A percentile compares a stretch with the other conserved stretches of the same genome.
These are phyloP conservation scores for Eulacestoma nigropectus DNA, from an alignment of 2,113 vertebrate genomes.

Conservation along the genomic window DNA sequence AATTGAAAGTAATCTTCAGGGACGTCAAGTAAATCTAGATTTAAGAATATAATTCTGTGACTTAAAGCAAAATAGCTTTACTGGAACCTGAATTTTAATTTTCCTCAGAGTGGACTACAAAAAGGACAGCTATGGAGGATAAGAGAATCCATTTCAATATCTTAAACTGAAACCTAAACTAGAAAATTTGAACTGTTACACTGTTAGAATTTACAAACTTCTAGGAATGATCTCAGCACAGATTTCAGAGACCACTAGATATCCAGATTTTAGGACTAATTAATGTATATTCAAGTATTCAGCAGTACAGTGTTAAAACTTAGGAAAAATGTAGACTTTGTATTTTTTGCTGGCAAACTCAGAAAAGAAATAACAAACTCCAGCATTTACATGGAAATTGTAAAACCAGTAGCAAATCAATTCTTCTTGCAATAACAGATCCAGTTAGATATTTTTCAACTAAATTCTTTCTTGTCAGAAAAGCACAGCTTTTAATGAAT, in stretches of 20 bases:
- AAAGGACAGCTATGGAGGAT: background rate
- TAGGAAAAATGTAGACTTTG: background rate
- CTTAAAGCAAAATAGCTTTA: background rate
- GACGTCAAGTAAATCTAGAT: background rate
- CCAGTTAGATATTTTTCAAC: background rate
- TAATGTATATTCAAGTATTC: background rate
- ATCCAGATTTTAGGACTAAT: background rate
- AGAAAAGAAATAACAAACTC: background rate
- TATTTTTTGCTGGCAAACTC: background rate
- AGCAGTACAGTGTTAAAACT: background rate
- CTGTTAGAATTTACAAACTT: background rate
- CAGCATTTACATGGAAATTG: background rate
- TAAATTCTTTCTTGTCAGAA: background rate
- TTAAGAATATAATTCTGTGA: background rate
- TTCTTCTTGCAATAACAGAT: background rate
- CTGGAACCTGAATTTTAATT: background rate
- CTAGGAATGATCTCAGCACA: background rate
- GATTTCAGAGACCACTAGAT: background rate
- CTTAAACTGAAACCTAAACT: background rate
- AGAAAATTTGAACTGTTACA: background rate
- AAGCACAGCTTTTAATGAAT: background rate
- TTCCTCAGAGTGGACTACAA: background rate
- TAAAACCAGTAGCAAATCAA: background rate
- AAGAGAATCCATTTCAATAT: background rate
- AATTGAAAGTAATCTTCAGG: background rate